A percentile compares a stretch with the other conserved stretches of the same genome.
phyloP scores from a whole-genome alignment of 2,888 invertebrate genomes.

The Neoitamus cyanurus region DNA sequence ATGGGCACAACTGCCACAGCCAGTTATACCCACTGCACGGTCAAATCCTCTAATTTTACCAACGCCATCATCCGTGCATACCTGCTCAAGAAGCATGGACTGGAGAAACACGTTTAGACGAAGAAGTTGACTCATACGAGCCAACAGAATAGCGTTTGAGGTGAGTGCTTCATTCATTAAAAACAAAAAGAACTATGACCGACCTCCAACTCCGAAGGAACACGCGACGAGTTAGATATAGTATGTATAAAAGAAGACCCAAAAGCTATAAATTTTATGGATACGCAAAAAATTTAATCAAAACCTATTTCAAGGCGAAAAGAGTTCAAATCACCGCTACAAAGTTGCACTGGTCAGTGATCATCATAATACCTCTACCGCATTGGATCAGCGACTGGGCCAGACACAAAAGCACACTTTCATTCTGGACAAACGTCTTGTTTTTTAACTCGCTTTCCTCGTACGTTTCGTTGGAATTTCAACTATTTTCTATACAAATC shows the following conservation, averaged over 20 bases:
- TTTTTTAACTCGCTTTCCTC: constrained; percentile 44
- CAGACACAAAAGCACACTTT: neutral
- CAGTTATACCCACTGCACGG: neutral
- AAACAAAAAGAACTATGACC: neutral
- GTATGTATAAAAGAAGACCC: neutral
- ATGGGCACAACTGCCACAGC: neutral
- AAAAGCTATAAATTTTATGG: neutral
- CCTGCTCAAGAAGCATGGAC: neutral
- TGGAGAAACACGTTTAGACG: neutral
- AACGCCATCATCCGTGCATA: neutral
- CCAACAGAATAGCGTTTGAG: neutral
- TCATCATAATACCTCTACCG: neutral
- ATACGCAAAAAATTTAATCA: neutral
- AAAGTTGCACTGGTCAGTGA: neutral
- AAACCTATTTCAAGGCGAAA: neutral
- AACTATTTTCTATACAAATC: constrained; percentile 50
- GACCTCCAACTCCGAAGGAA: neutral
- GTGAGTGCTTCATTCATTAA: neutral
- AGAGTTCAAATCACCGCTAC: neutral
- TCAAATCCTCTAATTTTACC: neutral
- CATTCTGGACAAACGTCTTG: neutral
- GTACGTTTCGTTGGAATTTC: constrained; percentile 49
- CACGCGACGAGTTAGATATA: neutral
- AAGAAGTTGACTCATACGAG: neutral
- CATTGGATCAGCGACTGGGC: neutral